Conservation (phyloP, 2,113 vertebrate species). For the Sylvia atricapilla region DNA sequence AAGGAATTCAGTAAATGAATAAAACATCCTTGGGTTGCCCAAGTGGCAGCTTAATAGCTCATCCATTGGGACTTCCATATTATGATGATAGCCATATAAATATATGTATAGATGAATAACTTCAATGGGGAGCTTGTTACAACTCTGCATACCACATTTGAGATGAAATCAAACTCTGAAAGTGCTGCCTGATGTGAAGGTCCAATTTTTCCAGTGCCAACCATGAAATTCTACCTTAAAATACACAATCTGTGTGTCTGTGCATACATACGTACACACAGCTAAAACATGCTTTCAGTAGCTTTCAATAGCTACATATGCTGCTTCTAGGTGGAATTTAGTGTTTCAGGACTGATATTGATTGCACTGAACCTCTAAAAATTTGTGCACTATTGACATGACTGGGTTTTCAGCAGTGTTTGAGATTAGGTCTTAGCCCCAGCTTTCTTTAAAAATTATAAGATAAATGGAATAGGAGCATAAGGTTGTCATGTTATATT, state of each 20-base stretch:
- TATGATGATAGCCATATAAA: background rate
- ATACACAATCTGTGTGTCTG: background rate
- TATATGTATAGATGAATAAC: constrained; percentile 15
- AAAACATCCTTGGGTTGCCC: background rate
- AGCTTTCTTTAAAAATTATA: background rate
- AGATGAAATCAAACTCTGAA: background rate
- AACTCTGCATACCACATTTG: background rate
- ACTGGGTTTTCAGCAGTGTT: background rate
- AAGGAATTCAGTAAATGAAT: constrained; percentile 44
- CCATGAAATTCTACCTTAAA: background rate
- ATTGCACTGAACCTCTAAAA: background rate
- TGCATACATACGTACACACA: background rate
- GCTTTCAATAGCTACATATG: background rate
- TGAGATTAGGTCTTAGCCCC: background rate
- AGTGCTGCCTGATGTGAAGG: background rate
- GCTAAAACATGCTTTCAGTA: background rate
- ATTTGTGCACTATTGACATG: background rate
- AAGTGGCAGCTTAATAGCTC: constrained; percentile 7
- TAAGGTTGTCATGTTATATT: background rate
- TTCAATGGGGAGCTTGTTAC: constrained; percentile 6
- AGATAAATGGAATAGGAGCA: background rate
- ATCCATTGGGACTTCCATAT: constrained; percentile 9
- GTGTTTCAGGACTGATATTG: background rate
- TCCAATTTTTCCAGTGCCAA: background rate
- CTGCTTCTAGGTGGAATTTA: background rate